Percentiles rank a stretch among this genome's conserved stretches.
Evolutionary conservation across 2,888 invertebrate genomes (phyloP).

Genomic region (Papilio protenor): DNA sequence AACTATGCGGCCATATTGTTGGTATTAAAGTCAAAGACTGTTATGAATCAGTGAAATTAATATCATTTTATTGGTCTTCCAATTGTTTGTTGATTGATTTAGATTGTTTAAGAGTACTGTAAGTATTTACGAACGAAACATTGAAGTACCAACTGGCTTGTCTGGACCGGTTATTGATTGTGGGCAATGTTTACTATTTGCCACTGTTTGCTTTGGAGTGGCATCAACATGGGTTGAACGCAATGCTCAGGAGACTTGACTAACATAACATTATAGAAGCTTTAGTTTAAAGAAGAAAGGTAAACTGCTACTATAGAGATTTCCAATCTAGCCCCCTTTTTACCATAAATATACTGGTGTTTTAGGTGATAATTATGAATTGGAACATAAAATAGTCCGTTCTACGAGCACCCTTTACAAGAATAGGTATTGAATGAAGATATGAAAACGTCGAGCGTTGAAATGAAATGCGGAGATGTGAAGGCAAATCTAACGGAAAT

Average conservation of each 20-base stretch:
- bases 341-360: too few relatives aligned
- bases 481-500: too few relatives aligned
- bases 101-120: conserved; percentile 6
- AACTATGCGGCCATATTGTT: too few relatives aligned
- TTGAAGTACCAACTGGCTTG: not conserved
- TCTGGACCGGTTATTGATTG: conserved; percentile 4
- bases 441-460: too few relatives aligned
- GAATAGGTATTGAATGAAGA: too few relatives aligned
- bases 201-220: not conserved
- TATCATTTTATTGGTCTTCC: not conserved
- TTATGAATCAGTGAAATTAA: not conserved
- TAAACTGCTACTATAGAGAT: not conserved
- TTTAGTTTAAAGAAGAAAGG: not conserved
- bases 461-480: too few relatives aligned
- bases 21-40: too few relatives aligned
- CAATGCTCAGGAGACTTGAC: not conserved
- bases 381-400: too few relatives aligned
- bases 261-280: not conserved
- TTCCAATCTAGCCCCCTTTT: not conserved
- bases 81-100: conserved; percentile 6
- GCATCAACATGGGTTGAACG: not conserved
- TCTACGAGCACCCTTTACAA: too few relatives aligned
- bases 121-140: not conserved
- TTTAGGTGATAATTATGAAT: too few relatives aligned
- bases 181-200: not conserved